These are phyloP conservation scores for Hesperophylax magnus DNA, from an alignment of 1,140 invertebrate genomes.

Conservation along the genomic window DNA sequence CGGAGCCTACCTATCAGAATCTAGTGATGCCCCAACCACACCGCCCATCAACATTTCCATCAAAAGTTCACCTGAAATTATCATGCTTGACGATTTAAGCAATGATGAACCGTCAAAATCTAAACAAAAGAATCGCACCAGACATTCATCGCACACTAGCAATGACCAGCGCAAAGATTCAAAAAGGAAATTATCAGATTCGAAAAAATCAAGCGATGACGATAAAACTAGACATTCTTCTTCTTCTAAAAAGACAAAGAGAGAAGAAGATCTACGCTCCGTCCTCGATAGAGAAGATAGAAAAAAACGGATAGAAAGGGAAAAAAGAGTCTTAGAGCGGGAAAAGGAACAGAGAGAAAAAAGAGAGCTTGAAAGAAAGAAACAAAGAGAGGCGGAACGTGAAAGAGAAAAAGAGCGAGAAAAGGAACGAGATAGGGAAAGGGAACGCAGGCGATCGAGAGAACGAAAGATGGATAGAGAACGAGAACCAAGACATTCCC, in stretches of 20 bases:
- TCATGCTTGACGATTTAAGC: slow-evolving; percentile 63
- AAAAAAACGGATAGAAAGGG: slow-evolving; percentile 59
- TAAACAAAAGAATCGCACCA: slow-evolving; percentile 27
- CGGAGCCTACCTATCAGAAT: slow-evolving; percentile 72
- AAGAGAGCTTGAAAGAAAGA: slow-evolving; percentile 56
- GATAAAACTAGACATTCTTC: slow-evolving; percentile 49
- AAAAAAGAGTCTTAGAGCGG: slow-evolving; percentile 60
- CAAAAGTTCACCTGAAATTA: slow-evolving; percentile 65
- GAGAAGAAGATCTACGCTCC: slow-evolving; percentile 63
- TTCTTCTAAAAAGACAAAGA: slow-evolving; percentile 39
- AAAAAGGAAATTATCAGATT: slow-evolving; percentile 42
- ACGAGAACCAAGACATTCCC: slow-evolving; percentile 54
- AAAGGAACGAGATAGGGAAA: slow-evolving; percentile 59
- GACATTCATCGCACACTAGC: slow-evolving; percentile 59
- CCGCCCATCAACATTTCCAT: slow-evolving; percentile 60
- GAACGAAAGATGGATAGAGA: slow-evolving; percentile 60
- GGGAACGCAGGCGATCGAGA: slow-evolving; percentile 55
- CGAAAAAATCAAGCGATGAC: slow-evolving; percentile 28
- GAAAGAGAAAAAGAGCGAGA: slow-evolving; percentile 61
- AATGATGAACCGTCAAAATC: slow-evolving; percentile 36
- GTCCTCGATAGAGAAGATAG: slow-evolving; percentile 66
- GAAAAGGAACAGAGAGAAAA: slow-evolving; percentile 62
- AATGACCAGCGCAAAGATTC: slow-evolving; percentile 60
- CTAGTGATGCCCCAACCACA: slow-evolving; percentile 61
- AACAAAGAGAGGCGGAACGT: slow-evolving; percentile 62